Evolutionary conservation across 2,113 vertebrate genomes (phyloP).

Genomic region (Sphaerodactylus townsendi): DNA sequence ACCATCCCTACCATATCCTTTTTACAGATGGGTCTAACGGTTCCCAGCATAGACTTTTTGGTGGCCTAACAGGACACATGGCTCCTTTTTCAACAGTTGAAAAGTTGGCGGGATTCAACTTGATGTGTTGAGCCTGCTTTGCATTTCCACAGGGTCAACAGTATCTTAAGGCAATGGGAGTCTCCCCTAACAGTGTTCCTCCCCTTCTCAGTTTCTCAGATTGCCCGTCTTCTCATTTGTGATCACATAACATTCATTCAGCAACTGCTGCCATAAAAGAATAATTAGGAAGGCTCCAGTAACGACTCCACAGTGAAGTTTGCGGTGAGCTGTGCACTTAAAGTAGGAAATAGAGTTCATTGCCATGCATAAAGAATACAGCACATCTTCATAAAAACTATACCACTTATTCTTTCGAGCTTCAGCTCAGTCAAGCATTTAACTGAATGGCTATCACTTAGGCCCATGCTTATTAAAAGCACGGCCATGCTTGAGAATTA

Average conservation of each 20-base stretch:
- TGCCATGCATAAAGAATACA: conserved; percentile 9
- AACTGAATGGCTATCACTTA: conserved; percentile 16
- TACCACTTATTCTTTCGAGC: conserved; percentile 4
- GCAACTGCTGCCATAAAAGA: conserved; percentile 17
- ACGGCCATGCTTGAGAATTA: neutral
- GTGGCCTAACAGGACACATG: no score
- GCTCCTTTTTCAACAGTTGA: no score
- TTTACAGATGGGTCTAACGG: no score
- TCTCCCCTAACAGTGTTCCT: neutral
- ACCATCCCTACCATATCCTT: no score
- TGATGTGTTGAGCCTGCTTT: neutral
- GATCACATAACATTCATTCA: conserved; percentile 21
- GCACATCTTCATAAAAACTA: conserved; percentile 3
- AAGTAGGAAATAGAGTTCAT: conserved; percentile 18
- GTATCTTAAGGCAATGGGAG: neutral
- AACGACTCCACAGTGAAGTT: conserved; percentile 5
- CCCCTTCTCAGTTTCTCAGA: conserved; percentile 11
- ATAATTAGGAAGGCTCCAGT: conserved; percentile 1
- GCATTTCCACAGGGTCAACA: neutral
- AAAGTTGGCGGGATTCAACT: no score
- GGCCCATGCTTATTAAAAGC: conserved; percentile 17
- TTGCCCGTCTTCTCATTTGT: conserved; percentile 6
- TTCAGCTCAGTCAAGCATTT: conserved; percentile 6
- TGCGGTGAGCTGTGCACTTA: conserved; percentile 11
- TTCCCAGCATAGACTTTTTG: no score